Evolutionary conservation across 2,888 invertebrate genomes (phyloP).

Genomic region (Cephonodes hylas): DNA sequence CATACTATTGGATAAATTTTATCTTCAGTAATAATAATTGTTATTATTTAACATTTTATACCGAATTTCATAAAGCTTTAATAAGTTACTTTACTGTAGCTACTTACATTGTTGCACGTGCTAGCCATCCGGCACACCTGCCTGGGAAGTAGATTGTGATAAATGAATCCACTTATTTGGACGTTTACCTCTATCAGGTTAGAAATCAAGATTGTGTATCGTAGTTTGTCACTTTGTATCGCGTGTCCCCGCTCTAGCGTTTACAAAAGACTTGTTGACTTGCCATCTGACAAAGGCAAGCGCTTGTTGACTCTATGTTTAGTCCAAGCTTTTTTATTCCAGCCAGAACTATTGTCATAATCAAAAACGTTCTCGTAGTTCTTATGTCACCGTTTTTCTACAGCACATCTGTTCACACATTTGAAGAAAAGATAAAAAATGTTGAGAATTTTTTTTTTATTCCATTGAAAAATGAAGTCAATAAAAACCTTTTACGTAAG

Average conservation of each 20-base stretch:
- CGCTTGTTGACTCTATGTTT: neutral
- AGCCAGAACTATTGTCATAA: neutral
- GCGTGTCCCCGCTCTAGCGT: neutral
- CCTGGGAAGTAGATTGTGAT: slow-evolving; percentile 45
- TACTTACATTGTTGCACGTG: slow-evolving; percentile 41
- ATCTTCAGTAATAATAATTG: no score
- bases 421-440: neutral
- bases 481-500: no score
- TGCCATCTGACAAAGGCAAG: neutral
- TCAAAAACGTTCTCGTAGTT: neutral
- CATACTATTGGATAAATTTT: no score
- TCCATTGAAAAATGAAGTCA: no score
- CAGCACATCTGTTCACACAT: neutral
- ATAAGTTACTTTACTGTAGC: neutral
- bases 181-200: slow-evolving; percentile 33
- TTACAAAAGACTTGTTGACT: slow-evolving; percentile 9
- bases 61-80: neutral
- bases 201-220: slow-evolving; percentile 12
- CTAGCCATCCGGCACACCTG: slow-evolving; percentile 62
- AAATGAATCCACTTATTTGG: slow-evolving; percentile 42
- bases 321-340: neutral
- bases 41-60: no score
- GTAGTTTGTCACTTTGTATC: slow-evolving; percentile 12
- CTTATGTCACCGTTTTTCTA: neutral
- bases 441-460: neutral